Evolutionary conservation across 92 coral and sea anemone genomes (phyloP).

Genomic region (Chrysogorgia sp.): DNA sequence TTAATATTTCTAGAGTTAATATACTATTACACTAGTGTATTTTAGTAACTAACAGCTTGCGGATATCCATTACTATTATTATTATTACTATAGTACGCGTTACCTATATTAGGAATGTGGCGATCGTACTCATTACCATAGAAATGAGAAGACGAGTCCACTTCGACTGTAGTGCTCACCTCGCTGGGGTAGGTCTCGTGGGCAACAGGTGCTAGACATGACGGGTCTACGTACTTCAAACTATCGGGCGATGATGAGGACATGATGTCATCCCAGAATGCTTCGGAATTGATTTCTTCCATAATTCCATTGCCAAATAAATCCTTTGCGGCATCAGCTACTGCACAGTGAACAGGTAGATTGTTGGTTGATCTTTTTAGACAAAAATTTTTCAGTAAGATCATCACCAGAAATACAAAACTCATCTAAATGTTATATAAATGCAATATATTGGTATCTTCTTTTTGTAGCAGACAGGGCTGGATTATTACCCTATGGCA

Average conservation of each 20-base stretch:
- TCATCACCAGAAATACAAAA: slow-evolving; percentile 86
- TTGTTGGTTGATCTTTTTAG: slow-evolving; percentile 57
- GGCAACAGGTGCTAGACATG: slow-evolving; percentile 68
- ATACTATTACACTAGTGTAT: background rate
- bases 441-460: background rate
- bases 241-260: slow-evolving; percentile 84
- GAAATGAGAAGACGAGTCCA: slow-evolving; percentile 89
- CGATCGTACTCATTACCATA: slow-evolving; percentile 74
- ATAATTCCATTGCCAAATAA: slow-evolving; percentile 93
- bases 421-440: slow-evolving; percentile 67
- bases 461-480: background rate
- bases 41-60: slow-evolving; percentile 33
- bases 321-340: slow-evolving; percentile 99
- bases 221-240: slow-evolving; percentile 67
- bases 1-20: no score
- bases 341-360: slow-evolving; percentile 78
- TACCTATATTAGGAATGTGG: slow-evolving; percentile 25
- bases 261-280: slow-evolving; percentile 97
- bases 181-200: slow-evolving; percentile 50
- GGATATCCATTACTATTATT: slow-evolving; percentile 38
- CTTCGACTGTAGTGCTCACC: slow-evolving; percentile 84
- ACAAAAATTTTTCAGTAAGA: slow-evolving; percentile 60
- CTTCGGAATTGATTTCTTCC: slow-evolving; percentile 95
- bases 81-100: slow-evolving; percentile 25
- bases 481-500: no score